Base-by-base conservation (phyloP, 2,888 invertebrate genomes). In the Atrina japonica region DNA sequence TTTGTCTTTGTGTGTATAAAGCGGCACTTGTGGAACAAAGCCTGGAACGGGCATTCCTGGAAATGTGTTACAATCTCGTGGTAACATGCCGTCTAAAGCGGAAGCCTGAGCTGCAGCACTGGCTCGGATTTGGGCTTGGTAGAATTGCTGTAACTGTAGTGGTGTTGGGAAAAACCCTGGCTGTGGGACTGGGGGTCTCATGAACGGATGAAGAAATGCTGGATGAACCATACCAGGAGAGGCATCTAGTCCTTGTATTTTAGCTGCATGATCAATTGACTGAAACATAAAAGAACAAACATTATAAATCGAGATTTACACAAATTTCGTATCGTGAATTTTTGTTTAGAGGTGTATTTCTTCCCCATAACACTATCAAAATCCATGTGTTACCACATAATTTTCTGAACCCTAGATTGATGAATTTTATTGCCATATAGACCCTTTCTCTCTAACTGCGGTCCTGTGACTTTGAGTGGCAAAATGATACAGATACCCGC, bases 41-140 rank as follows among this genome's bases (percentile, higher is more conserved):
- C 66, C 67, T 0, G 71, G 66, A 23, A 71, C 52, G 21, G 66
- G 58, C 41, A 63, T 56, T 25, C 58, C 14, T 1, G 63, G 58
- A 58, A 63, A 67, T 29, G 53, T 21, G 14, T 21, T 47, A 30
- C 43, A 66, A 27, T 72, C 67, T 58, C 65, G 65, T 59, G 52
- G 69, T 61, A 81, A 43, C 60, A 81, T 63, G 58, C 79, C 81
- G 45, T 80, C 81, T 29, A 77, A 78, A 27, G 76, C 78, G 5
- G 77, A 66, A 30, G 71, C 40, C 45, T 80, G 80, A 5, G 35
- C 35, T 18, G 56, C 76, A 40, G 75, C 73, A 18, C 70, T 71
- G 14, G 77, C 70, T 58, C 71, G 50, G 52, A 77, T 66, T 56
- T 76, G 61, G 58, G 73, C 73, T 64, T 67, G 66, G 18, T 74